A percentile compares a stretch with the other conserved stretches of the same genome.
Evolutionary conservation across 2,888 invertebrate genomes (phyloP).

Genomic region (Athrips mouffetella): DNA sequence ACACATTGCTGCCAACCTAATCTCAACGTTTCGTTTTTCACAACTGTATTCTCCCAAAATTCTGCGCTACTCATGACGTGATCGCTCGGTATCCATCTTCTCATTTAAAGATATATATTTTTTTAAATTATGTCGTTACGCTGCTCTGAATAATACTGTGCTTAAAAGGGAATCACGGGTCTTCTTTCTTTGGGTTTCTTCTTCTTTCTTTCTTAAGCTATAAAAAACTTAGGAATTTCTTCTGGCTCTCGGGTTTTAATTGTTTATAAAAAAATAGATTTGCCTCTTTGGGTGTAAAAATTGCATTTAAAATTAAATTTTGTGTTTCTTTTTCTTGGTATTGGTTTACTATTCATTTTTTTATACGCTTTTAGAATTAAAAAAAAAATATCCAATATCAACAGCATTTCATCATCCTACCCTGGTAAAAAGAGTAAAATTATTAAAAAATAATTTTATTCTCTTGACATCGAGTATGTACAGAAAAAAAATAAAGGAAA

Average conservation of each 20-base stretch:
- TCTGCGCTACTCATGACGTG: no score
- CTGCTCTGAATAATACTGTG: background rate
- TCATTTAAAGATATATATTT: no score
- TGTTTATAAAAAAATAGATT: no score
- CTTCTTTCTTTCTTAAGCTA: no score
- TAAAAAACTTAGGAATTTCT: no score
- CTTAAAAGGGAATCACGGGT: background rate
- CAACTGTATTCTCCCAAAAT: no score
- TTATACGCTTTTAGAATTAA: background rate
- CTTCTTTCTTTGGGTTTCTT: background rate
- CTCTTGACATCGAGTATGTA: slow-evolving; percentile 67
- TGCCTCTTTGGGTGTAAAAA: no score
- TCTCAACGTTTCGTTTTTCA: no score
- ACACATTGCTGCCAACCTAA: no score
- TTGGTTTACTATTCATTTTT: background rate
- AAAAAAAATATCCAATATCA: slow-evolving; percentile 31
- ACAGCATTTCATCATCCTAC: slow-evolving; percentile 55
- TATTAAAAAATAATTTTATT: slow-evolving; percentile 31
- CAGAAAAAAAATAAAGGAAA: slow-evolving; percentile 54
- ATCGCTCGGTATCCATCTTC: no score
- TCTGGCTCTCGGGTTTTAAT: no score
- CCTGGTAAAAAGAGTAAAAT: slow-evolving; percentile 25
- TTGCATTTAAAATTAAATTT: no score
- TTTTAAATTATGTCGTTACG: background rate
- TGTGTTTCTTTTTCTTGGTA: background rate